A percentile compares a stretch with the other conserved stretches of the same genome.
Evolutionary conservation across 2,113 vertebrate species (phyloP).

Genomic region (Mohoua ochrocephala): DNA sequence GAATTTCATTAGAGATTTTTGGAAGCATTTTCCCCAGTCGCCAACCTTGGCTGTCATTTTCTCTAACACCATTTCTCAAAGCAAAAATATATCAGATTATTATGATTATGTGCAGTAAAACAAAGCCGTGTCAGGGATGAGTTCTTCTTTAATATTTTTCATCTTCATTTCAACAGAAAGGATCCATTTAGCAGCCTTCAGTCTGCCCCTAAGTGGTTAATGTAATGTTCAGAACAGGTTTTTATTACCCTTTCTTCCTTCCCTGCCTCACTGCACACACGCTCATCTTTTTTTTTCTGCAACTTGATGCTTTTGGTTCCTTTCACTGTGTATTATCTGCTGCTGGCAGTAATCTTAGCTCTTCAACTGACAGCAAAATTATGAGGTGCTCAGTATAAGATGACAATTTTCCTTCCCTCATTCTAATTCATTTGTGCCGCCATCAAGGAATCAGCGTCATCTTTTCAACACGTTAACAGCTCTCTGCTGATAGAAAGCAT

Average conservation of each 20-base stretch:
- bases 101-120: not conserved
- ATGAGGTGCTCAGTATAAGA: constrained; percentile 28
- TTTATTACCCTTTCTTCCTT: constrained; percentile 40
- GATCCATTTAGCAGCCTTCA: not conserved
- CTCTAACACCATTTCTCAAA: not conserved
- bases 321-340: constrained; percentile 36
- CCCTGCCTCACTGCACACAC: constrained; percentile 3
- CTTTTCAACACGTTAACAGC: constrained; percentile 7
- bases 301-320: constrained; percentile 50
- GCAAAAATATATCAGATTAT: not conserved
- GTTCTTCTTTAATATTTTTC: not conserved
- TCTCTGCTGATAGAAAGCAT: constrained; percentile 33
- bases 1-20: not conserved
- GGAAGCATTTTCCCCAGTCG: not conserved
- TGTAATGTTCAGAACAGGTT: constrained; percentile 31
- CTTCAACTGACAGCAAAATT: constrained; percentile 66
- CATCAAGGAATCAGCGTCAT: constrained; percentile 23
- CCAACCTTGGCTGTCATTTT: not conserved
- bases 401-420: constrained; percentile 49
- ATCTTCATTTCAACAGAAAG: not conserved
- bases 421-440: constrained; percentile 22
- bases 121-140: not conserved
- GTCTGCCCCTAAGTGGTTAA: constrained; percentile 34
- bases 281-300: not conserved
- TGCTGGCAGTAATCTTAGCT: constrained; percentile 44